Conservation (phyloP, 2,888 invertebrate genomes). For the Apomyelois bistriatella region DNA sequence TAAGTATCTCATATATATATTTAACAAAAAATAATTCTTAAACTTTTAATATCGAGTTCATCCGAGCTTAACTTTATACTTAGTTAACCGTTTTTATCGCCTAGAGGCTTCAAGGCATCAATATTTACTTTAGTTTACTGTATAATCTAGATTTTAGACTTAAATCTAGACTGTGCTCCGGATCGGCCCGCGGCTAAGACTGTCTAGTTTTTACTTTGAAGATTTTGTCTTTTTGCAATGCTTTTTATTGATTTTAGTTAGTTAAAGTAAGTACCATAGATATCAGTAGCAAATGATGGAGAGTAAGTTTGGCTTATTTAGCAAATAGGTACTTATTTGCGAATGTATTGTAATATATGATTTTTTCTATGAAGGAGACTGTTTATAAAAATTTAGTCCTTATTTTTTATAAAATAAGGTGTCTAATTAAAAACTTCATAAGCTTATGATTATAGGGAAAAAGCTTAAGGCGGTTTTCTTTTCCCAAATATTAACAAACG, state of each 20-base stretch:
- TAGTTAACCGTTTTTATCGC: not conserved
- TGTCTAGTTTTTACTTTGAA: conserved; percentile 14
- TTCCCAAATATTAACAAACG: too few species aligned
- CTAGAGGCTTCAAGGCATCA: not conserved
- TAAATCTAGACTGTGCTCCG: conserved; percentile 17
- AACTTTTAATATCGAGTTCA: not conserved
- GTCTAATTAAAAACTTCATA: too few species aligned
- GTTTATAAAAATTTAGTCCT: too few species aligned
- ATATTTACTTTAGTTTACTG: conserved; percentile 14
- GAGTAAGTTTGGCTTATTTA: too few species aligned
- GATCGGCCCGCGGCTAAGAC: conserved; percentile 10
- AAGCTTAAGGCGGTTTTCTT: too few species aligned
- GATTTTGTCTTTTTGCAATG: not conserved
- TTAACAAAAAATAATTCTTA: not conserved
- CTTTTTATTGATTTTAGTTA: not conserved
- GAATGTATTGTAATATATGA: too few species aligned
- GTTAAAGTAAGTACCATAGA: too few species aligned
- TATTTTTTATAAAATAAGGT: too few species aligned
- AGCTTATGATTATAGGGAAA: too few species aligned
- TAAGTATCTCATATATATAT: not conserved
- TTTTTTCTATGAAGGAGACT: too few species aligned
- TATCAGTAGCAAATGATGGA: too few species aligned
- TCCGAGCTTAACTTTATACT: not conserved
- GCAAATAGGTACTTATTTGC: too few species aligned
- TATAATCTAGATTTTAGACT: conserved; percentile 12